Evolutionary conservation across 2,113 vertebrate genomes (phyloP).

Genomic region (Steatornis caripensis): DNA sequence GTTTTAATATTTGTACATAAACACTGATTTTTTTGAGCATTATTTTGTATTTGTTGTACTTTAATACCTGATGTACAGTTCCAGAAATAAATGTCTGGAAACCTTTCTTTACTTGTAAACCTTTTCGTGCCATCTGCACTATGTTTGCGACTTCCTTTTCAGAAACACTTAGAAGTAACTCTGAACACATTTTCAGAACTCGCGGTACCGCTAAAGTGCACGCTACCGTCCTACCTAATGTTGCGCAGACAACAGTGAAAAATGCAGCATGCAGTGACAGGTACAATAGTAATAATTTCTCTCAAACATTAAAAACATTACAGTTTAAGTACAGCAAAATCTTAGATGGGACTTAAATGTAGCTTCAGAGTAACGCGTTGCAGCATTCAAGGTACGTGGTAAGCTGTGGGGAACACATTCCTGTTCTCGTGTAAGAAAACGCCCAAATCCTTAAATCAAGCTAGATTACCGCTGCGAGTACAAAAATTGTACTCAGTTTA

Average conservation of each 20-base stretch:
- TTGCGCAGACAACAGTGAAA: neutral
- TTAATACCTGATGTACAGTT: slow-evolving; percentile 99
- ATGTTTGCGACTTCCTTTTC: neutral
- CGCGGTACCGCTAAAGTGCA: rapidly evolving
- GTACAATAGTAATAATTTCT: neutral
- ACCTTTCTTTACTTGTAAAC: slow-evolving; percentile 73
- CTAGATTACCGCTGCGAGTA: neutral
- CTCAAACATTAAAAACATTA: neutral
- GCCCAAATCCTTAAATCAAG: neutral
- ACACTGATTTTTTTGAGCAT: slow-evolving; percentile 96
- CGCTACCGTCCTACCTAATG: rapidly evolving
- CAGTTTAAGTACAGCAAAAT: neutral
- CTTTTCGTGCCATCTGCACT: neutral
- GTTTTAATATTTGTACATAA: slow-evolving; percentile 99
- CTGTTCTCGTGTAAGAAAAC: neutral
- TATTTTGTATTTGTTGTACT: slow-evolving; percentile 99
- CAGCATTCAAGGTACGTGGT: neutral
- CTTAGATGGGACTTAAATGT: neutral
- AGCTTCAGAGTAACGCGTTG: rapidly evolving
- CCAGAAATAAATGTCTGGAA: slow-evolving; percentile 99
- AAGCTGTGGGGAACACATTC: rapidly evolving
- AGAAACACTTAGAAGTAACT: neutral
- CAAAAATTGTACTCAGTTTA: neutral
- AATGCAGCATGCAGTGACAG: rapidly evolving
- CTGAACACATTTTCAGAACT: neutral